Conservation (phyloP, 2,797 vertebrate genomes). For the Sebastes glaucus region DNA sequence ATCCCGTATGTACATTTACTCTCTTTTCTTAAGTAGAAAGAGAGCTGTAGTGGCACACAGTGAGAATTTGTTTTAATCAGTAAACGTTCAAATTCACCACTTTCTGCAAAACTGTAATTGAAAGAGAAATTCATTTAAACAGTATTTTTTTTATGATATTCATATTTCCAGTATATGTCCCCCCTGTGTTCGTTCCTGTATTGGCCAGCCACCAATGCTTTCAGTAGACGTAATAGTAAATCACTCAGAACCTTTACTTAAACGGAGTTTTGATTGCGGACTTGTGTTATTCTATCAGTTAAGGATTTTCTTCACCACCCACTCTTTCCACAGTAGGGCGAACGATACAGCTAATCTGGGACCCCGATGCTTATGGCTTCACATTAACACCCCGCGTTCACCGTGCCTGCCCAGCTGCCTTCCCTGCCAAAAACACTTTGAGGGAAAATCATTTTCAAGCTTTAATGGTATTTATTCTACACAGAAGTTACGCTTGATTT, state of each 20-base stretch:
- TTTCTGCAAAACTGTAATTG: conserved; percentile 8
- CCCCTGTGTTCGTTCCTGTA: background rate
- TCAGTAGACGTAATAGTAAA: conserved; percentile 29
- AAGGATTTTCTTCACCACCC: conserved; percentile 47
- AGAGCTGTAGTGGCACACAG: background rate
- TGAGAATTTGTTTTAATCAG: background rate
- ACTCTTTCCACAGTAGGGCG: conserved; percentile 56
- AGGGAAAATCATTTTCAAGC: conserved; percentile 76
- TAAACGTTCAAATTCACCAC: background rate
- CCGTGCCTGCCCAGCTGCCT: conserved; percentile 22
- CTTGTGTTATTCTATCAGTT: conserved; percentile 48
- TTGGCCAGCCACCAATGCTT: background rate
- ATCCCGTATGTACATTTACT: background rate
- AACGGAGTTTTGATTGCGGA: conserved; percentile 25
- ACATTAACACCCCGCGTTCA: conserved; percentile 65
- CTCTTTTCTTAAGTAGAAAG: background rate
- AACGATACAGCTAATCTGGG: conserved; percentile 68
- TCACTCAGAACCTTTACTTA: conserved; percentile 12
- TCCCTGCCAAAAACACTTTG: conserved; percentile 77
- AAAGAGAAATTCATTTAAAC: background rate
- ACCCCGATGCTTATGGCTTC: conserved; percentile 64
- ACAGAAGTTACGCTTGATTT: conserved; percentile 77
- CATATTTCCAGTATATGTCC: conserved; percentile 20
- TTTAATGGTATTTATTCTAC: conserved; percentile 88
- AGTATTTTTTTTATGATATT: background rate